Evolutionary conservation across 2,888 invertebrate species (phyloP).

Genomic region (Ditylenchus weischeri): DNA sequence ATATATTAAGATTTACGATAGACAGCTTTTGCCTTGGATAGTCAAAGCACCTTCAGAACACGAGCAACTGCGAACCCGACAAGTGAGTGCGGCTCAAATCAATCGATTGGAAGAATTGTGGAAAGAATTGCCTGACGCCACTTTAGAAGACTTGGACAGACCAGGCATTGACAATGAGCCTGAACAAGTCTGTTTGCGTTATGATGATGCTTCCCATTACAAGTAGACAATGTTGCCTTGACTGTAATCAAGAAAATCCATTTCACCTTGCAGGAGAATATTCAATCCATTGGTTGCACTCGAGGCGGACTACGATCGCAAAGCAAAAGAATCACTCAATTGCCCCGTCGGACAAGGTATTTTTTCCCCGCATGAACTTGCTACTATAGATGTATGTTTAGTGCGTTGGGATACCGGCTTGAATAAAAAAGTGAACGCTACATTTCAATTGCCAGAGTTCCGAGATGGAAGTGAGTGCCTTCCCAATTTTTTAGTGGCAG

Average conservation of each 20-base stretch:
- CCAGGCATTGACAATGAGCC: conserved; percentile 97
- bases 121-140: conserved; percentile 96
- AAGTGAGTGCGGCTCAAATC: conserved; percentile 94
- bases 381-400: no score
- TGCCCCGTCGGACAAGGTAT: conserved; percentile 83
- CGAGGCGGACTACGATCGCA: conserved; percentile 96
- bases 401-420: conserved; percentile 98
- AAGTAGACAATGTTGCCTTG: conserved; percentile 15
- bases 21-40: conserved; percentile 91
- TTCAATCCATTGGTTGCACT: conserved; percentile 93
- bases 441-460: conserved; percentile 92
- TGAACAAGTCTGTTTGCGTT: conserved; percentile 76
- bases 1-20: conserved; percentile 68
- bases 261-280: conserved; percentile 72
- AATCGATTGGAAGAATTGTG: conserved; percentile 96
- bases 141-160: conserved; percentile 93
- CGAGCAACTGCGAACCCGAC: conserved; percentile 88
- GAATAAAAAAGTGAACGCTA: conserved; percentile 95
- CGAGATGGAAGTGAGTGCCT: conserved; percentile 70
- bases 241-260: not conserved
- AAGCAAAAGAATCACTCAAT: conserved; percentile 80
- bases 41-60: conserved; percentile 95
- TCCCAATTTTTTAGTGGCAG: not conserved
- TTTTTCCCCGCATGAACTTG: no score
- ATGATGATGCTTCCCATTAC: conserved; percentile 98